These are phyloP conservation scores for Telmatherina bonti DNA, from an alignment of 2,797 vertebrate species.

Conservation along the genomic window DNA sequence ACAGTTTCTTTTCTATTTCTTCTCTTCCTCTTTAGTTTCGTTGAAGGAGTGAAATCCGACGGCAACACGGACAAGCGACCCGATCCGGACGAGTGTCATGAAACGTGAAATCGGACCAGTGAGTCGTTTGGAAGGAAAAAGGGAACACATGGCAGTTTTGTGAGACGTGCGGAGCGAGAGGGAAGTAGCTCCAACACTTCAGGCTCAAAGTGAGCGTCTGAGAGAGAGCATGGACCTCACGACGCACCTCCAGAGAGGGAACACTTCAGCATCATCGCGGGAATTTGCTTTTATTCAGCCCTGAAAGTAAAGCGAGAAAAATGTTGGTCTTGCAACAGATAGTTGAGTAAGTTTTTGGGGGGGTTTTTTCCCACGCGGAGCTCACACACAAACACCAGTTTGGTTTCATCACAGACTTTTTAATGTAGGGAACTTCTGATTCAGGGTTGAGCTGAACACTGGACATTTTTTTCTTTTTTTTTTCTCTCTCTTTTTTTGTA, in stretches of 20 bases:
- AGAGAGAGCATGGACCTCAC: conserved; percentile 69
- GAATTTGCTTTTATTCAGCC: conserved; percentile 49
- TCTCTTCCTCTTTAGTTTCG: conserved; percentile 42
- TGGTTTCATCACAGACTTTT: conserved; percentile 37
- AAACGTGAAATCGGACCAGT: conserved; percentile 24
- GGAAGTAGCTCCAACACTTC: conserved; percentile 30
- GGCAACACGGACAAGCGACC: conserved; percentile 3
- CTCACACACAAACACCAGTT: conserved; percentile 11
- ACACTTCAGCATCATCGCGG: conserved; percentile 33
- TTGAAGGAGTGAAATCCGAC: conserved; percentile 28
- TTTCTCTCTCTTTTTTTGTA: conserved; percentile 16
- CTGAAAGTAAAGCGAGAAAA: conserved; percentile 37
- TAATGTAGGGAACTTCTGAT: conserved; percentile 42
- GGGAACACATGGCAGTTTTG: not conserved
- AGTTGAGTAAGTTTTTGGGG: conserved; percentile 67
- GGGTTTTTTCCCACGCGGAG: conserved; percentile 6
- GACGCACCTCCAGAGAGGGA: conserved; percentile 36
- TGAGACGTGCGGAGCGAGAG: not conserved
- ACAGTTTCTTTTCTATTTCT: conserved; percentile 7
- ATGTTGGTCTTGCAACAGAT: conserved; percentile 46
- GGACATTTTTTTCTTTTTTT: not conserved
- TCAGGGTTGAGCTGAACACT: conserved; percentile 32
- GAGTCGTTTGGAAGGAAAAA: conserved; percentile 26
- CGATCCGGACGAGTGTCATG: conserved; percentile 48
- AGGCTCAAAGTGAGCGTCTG: conserved; percentile 26